Conservation (phyloP, 2,113 vertebrate genomes). For the Haplochromis burtoni region DNA sequence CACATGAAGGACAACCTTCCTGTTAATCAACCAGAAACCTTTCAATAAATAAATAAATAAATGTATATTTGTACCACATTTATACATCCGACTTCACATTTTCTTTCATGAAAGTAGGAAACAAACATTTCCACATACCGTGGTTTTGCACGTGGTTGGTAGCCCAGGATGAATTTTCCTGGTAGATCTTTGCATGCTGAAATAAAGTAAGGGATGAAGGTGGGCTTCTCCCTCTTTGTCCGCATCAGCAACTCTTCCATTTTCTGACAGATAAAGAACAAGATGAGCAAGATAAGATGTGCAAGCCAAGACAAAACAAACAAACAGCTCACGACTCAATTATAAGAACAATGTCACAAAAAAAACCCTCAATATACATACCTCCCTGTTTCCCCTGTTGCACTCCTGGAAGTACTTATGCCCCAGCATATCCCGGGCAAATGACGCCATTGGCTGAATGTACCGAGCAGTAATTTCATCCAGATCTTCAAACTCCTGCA, state of each 20-base stretch:
- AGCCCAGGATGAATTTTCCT: constrained; percentile 94
- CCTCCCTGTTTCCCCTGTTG: constrained; percentile 86
- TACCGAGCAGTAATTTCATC: constrained; percentile 97
- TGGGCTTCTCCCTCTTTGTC: constrained; percentile 94
- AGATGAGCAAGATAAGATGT: background rate
- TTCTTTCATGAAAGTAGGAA: background rate
- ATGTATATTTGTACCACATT: background rate
- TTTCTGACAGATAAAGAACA: constrained; percentile 74
- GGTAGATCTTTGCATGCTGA: constrained; percentile 93
- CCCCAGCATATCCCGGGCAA: constrained; percentile 88
- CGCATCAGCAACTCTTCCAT: constrained; percentile 91
- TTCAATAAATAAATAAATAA: background rate
- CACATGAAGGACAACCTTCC: background rate
- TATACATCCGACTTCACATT: background rate
- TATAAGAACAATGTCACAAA: background rate
- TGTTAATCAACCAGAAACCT: background rate
- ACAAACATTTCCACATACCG: constrained; percentile 68
- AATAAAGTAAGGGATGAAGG: constrained; percentile 95
- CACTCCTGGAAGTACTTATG: constrained; percentile 98
- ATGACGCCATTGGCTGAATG: constrained; percentile 97
- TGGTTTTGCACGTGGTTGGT: constrained; percentile 95
- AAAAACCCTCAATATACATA: constrained; percentile 1
- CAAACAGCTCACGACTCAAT: background rate
- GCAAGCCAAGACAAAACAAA: background rate
- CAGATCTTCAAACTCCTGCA: constrained; percentile 95